Percentiles rank a stretch among this genome's conserved stretches.
Evolutionary conservation across 2,888 invertebrate species (phyloP).

Genomic region (Mantis religiosa): DNA sequence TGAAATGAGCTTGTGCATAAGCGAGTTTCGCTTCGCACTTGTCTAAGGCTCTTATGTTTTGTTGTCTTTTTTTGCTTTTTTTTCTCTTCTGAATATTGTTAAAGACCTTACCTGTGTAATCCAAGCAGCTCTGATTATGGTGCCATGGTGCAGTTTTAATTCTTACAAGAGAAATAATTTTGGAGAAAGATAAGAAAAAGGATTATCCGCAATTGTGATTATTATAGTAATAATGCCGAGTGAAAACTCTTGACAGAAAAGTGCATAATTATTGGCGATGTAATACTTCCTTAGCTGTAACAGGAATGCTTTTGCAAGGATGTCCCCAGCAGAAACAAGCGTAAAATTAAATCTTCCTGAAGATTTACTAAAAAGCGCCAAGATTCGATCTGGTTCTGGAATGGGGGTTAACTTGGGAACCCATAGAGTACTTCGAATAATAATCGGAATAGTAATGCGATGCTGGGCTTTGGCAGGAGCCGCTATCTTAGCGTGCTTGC

Average conservation of each 20-base stretch:
- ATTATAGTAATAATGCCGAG: background rate
- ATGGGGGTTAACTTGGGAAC: conserved; percentile 20
- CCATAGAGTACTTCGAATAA: conserved; percentile 24
- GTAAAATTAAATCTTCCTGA: background rate
- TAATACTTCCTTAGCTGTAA: background rate
- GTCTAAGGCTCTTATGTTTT: no score
- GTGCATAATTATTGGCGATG: background rate
- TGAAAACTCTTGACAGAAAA: background rate
- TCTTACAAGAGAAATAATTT: no score
- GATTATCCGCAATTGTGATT: background rate
- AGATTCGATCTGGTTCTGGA: background rate
- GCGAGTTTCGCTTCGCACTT: no score
- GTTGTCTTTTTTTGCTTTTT: no score
- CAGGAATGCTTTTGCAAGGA: background rate
- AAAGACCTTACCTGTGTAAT: no score
- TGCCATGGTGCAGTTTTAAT: no score
- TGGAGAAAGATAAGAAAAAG: no score
- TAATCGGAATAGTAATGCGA: conserved; percentile 48
- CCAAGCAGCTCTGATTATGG: no score
- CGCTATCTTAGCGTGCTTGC: conserved; percentile 67
- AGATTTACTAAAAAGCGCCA: background rate
- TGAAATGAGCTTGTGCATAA: no score
- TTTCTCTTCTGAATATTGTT: no score
- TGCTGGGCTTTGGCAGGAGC: conserved; percentile 76
- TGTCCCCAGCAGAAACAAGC: background rate